These are phyloP conservation scores for Helicorthomorpha holstii DNA, from an alignment of 1,140 invertebrate species.

Conservation along the genomic window DNA sequence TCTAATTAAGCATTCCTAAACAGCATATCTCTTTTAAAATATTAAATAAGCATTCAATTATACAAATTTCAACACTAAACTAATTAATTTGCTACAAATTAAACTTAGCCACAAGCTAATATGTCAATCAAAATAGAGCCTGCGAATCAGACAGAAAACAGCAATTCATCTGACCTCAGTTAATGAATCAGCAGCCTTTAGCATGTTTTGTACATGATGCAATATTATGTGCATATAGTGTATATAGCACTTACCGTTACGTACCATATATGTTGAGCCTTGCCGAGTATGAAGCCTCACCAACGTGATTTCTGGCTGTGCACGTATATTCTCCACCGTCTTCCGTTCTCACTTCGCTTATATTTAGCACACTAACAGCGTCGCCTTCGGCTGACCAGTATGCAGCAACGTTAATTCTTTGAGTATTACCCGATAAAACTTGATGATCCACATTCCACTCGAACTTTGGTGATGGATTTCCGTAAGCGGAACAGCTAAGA, in stretches of 20 bases:
- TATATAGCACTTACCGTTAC: constrained; percentile 12
- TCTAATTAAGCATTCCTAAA: no score
- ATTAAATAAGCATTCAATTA: no score
- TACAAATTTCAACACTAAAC: no score
- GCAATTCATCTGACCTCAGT: no score
- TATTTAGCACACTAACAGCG: constrained; percentile 84
- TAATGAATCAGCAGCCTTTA: no score
- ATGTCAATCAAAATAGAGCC: no score
- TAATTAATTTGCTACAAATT: no score
- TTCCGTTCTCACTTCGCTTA: constrained; percentile 75
- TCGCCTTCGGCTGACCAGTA: constrained; percentile 70
- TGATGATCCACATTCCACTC: constrained; percentile 83
- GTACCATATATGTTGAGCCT: constrained; percentile 82
- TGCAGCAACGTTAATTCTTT: constrained; percentile 69
- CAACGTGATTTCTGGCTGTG: constrained; percentile 77
- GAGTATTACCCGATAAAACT: constrained; percentile 43
- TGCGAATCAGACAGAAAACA: no score
- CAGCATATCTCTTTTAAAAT: no score
- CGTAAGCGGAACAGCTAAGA: constrained; percentile 61
- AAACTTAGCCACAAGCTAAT: no score
- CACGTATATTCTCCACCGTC: constrained; percentile 88
- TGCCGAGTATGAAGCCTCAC: constrained; percentile 64
- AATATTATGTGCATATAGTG: neutral
- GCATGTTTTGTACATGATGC: no score
- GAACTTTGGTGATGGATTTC: constrained; percentile 90